Base-by-base conservation (phyloP, 2,888 invertebrate species). In the Euphydryas editha region DNA sequence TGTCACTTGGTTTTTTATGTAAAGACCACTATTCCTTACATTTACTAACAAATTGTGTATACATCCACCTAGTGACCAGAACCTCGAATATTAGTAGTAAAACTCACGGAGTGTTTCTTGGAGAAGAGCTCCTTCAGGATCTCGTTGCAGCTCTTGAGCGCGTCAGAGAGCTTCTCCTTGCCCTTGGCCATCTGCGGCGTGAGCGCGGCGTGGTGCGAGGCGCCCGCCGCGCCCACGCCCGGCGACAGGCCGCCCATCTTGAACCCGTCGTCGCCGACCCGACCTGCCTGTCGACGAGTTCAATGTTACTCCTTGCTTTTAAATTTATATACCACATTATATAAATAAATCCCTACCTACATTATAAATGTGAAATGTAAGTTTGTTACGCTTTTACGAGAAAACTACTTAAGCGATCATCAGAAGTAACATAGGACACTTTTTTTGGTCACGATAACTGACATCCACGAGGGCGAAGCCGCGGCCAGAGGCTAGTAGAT, bases 91-190 rank as follows among this genome's bases (percentile, higher is more conserved):
- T 18, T 10, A 20, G 24, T 2, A 15, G 24, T 15, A 24, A 1
- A 30, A 93, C 94, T 94, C 93, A 96, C 96, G 82, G 97, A 97
- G 94, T 98, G 98, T 84, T 98, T 98, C 87, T 98, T 98, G 60
- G 97, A 97, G 89, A 98, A 98, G 37, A 98, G 92, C 87, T 98
- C 98, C 86, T 98, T 98, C 70, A 98, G 93, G 81, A 98, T 98
- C 93, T 98, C 98, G 90, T 97, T 97, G 88, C 98, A 98, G 72
- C 96, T 96, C 87, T 97, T 98, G 70, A 98, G 93, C 47, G 97
- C 95, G 84, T 98, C 98, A 59, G 96, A 95, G 59, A 98, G 94
- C 86, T 98, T 97, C 84, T 97, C 97, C 88, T 97, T 97, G 73
- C 95, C 94, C 87, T 97, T 97, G 72, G 93, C 89, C 75, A 94